These are phyloP conservation scores for Adelphocoris suturalis DNA, from an alignment of 2,888 invertebrate species.

Conservation along the genomic window DNA sequence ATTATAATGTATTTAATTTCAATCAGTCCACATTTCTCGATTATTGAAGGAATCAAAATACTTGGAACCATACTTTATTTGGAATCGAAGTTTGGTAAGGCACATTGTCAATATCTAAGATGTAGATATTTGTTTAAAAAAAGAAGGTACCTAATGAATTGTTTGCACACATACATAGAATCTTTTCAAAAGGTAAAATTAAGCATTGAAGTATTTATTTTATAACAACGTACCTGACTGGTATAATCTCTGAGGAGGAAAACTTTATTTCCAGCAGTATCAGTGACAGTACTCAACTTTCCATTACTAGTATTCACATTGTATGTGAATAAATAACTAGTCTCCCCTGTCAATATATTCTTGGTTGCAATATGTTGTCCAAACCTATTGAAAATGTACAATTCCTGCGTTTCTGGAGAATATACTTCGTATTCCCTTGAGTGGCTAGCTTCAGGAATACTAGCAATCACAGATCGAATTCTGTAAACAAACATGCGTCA, in stretches of 20 bases:
- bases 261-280: slow-evolving; percentile 94
- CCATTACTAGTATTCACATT: slow-evolving; percentile 98
- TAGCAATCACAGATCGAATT: slow-evolving; percentile 92
- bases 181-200: too few species aligned
- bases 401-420: slow-evolving; percentile 93
- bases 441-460: slow-evolving; percentile 89
- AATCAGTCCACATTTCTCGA: too few species aligned
- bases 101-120: too few species aligned
- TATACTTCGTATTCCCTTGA: slow-evolving; percentile 95
- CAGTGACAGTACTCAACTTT: slow-evolving; percentile 94
- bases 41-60: too few species aligned
- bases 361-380: slow-evolving; percentile 97
- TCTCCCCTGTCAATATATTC: slow-evolving; percentile 96
- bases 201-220: too few species aligned
- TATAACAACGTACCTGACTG: slow-evolving; percentile 81
- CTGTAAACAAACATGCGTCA: slow-evolving; percentile 78
- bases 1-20: too few species aligned
- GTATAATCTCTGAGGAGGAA: slow-evolving; percentile 91
- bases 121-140: too few species aligned
- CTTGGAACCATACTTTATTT: too few species aligned
- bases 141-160: too few species aligned
- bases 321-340: slow-evolving; percentile 95
- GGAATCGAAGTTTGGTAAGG: too few species aligned
- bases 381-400: slow-evolving; percentile 94
- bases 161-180: too few species aligned